Evolutionary conservation across 2,888 invertebrate species (phyloP).

Genomic region (Heteromurus nitidus): DNA sequence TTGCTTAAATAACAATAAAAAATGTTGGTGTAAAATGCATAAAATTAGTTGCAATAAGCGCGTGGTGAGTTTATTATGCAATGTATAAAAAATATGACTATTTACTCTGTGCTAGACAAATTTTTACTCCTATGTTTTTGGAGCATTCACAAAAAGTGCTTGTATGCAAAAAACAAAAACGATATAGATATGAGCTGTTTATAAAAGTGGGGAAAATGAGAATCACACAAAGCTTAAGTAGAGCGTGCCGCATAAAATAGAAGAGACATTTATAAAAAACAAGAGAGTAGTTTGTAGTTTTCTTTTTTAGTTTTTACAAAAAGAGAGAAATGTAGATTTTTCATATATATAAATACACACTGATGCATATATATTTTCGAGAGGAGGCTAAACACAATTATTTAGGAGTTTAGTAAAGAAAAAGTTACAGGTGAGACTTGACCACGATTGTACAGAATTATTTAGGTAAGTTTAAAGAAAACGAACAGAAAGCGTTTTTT

Average conservation of each 20-base stretch:
- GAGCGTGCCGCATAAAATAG: constrained; percentile 53
- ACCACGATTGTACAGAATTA: background rate
- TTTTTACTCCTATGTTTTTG: no score
- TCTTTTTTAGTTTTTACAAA: background rate
- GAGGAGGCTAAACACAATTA: constrained; percentile 26
- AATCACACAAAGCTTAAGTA: constrained; percentile 45
- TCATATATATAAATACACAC: background rate
- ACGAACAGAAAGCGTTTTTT: no score
- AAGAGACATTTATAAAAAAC: constrained; percentile 9
- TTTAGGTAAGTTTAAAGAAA: no score
- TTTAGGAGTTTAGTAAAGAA: background rate
- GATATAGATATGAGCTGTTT: constrained; percentile 62
- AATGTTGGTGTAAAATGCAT: no score
- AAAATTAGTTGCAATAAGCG: no score
- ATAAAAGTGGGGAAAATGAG: no score
- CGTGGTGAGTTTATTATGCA: no score
- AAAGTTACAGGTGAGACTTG: background rate
- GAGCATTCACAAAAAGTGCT: constrained; percentile 64
- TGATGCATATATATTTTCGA: constrained; percentile 42
- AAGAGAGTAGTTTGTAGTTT: no score
- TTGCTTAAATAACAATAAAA: no score
- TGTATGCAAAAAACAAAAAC: constrained; percentile 39
- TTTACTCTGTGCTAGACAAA: no score
- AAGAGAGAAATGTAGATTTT: constrained; percentile 18
- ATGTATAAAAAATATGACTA: no score